phyloP scores from a whole-genome alignment of 2,888 invertebrate species.

The Cylindroiulus punctatus region DNA sequence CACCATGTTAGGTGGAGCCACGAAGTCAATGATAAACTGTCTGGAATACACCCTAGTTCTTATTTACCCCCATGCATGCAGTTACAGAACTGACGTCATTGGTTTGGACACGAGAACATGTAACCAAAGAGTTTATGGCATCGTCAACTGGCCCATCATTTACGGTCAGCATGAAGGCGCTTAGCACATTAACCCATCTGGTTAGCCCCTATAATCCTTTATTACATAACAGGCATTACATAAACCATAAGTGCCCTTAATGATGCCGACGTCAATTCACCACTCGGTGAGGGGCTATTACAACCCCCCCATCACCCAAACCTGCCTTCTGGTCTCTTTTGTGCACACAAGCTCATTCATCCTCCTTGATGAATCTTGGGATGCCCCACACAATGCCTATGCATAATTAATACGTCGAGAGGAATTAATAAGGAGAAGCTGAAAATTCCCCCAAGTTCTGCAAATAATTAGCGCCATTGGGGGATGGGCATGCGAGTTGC shows the following conservation, averaged over 20 bases:
- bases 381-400: slow-evolving; percentile 4
- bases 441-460: slow-evolving; percentile 8
- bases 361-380: neutral
- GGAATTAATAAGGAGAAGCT: slow-evolving; percentile 29
- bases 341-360: slow-evolving; percentile 15
- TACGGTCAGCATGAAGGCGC: neutral
- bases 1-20: neutral
- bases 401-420: slow-evolving; percentile 20
- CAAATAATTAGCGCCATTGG: slow-evolving; percentile 20
- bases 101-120: too few species aligned
- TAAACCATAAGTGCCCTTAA: slow-evolving; percentile 21
- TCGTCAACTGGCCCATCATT: neutral
- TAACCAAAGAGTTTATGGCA: too few species aligned
- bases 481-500: slow-evolving; percentile 13
- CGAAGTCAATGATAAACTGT: neutral
- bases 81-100: too few species aligned
- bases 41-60: neutral
- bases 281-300: neutral
- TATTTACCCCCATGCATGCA: neutral
- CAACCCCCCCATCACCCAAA: neutral
- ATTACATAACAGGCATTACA: neutral
- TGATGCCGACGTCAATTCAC: slow-evolving; percentile 27
- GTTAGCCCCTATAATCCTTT: slow-evolving; percentile 2
- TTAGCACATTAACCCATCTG: neutral
- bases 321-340: neutral